Evolutionary conservation across 2,797 vertebrate genomes (phyloP).

Genomic region (Mionectes olivaceus): DNA sequence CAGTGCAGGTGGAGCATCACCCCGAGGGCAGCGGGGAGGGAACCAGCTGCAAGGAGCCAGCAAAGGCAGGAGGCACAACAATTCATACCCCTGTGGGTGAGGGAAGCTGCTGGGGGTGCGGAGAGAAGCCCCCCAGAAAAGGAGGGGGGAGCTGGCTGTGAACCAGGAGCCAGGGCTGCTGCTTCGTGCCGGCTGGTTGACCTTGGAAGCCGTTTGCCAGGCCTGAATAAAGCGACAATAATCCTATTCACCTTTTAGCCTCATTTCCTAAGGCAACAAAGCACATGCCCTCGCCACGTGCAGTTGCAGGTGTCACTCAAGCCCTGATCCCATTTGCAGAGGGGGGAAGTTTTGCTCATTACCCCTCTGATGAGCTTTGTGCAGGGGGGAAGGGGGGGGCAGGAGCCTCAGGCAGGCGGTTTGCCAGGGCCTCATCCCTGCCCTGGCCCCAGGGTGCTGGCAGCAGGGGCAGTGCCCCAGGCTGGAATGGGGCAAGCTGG

Average conservation of each 20-base stretch:
- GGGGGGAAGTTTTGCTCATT: not conserved
- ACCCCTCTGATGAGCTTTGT: not conserved
- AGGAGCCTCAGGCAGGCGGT: not conserved
- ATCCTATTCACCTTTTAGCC: slow-evolving; percentile 47
- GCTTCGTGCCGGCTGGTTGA: accelerated
- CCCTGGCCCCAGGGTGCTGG: not conserved
- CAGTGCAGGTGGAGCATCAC: not conserved
- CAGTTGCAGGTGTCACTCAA: not conserved
- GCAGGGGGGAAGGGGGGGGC: not conserved
- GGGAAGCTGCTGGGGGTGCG: not conserved
- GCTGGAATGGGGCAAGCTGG: not conserved
- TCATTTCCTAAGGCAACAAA: slow-evolving; percentile 1
- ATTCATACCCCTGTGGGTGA: accelerated
- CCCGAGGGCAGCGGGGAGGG: accelerated
- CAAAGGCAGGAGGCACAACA: accelerated
- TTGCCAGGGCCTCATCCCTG: not conserved
- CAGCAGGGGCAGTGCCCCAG: accelerated
- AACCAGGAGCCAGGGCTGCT: not conserved
- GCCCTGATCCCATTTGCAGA: not conserved
- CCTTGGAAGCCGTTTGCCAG: slow-evolving; percentile 16
- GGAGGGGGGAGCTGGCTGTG: not conserved
- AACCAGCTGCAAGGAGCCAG: not conserved
- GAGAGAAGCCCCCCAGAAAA: not conserved
- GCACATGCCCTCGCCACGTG: not conserved
- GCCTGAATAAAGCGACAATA: slow-evolving; percentile 5